Percentiles rank a stretch among this genome's conserved stretches.
Conservation (phyloP, 2,888 invertebrate genomes). For the Bruchidius siliquastri region DNA sequence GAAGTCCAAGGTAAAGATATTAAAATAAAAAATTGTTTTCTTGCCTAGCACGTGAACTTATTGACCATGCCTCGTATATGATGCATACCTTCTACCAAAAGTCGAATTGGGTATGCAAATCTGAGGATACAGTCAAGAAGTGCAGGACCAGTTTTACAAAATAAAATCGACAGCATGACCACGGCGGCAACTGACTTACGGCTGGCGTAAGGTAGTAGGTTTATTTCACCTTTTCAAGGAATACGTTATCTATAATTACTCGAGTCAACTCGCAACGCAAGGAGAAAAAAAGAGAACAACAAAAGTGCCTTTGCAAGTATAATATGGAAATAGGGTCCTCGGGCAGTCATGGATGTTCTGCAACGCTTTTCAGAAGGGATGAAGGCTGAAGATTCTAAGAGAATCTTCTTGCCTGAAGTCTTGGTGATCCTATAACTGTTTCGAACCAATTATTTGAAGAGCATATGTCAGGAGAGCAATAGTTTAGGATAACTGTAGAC, state of each 20-base stretch:
- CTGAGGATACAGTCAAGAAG: neutral
- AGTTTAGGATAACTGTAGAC: no score
- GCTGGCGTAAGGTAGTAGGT: neutral
- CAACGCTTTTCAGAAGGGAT: neutral
- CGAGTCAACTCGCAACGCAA: neutral
- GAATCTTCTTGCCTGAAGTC: no score
- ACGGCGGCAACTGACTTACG: neutral
- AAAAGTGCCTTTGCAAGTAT: conserved; percentile 22
- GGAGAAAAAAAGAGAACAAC: conserved; percentile 2
- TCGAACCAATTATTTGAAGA: no score
- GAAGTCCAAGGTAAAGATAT: no score
- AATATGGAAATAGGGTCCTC: conserved; percentile 25
- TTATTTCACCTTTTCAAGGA: neutral
- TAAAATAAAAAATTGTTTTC: no score
- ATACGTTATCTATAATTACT: neutral
- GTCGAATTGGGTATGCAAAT: neutral
- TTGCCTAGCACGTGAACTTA: no score
- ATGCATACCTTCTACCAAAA: no score
- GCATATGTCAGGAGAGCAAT: no score
- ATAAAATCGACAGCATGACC: neutral
- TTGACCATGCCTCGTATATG: no score
- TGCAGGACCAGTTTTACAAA: neutral
- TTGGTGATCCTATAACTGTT: no score
- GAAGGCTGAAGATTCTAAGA: neutral
- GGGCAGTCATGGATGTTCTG: conserved; percentile 11